phyloP scores from a whole-genome alignment of 2,797 vertebrate species.

The Pangasius larnaudii region DNA sequence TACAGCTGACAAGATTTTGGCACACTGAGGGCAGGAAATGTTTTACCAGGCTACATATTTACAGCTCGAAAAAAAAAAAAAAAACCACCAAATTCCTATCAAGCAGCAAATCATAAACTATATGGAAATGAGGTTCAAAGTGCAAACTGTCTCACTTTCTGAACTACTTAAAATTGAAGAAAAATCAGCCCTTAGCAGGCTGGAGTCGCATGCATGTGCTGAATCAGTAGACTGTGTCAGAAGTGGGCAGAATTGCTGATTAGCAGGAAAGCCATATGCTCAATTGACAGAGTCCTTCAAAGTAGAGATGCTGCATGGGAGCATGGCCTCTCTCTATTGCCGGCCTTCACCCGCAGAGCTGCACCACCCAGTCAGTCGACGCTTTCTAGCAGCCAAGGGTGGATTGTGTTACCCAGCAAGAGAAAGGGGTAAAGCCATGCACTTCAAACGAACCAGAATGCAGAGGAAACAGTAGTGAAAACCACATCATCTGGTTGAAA shows the following conservation, averaged over 20 bases:
- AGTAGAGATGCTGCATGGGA: slow-evolving; percentile 28
- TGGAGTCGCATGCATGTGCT: slow-evolving; percentile 41
- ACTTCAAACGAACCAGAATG: slow-evolving; percentile 32
- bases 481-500: slow-evolving; percentile 32
- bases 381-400: slow-evolving; percentile 47
- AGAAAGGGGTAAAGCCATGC: slow-evolving; percentile 8
- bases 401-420: slow-evolving; percentile 48
- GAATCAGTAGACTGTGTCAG: slow-evolving; percentile 49
- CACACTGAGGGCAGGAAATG: slow-evolving; percentile 15
- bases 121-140: slow-evolving; percentile 39
- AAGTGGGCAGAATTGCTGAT: slow-evolving; percentile 55
- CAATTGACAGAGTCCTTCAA: slow-evolving; percentile 54
- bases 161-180: neutral
- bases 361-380: slow-evolving; percentile 25
- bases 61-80: neutral
- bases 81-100: neutral
- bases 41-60: slow-evolving; percentile 23
- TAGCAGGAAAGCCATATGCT: slow-evolving; percentile 60
- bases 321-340: slow-evolving; percentile 8
- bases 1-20: slow-evolving; percentile 16
- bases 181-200: slow-evolving; percentile 39
- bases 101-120: slow-evolving; percentile 31
- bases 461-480: slow-evolving; percentile 33
- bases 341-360: neutral
- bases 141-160: slow-evolving; percentile 30